Conservation (phyloP, 1,140 invertebrate genomes). For the Dufourea novaeangliae region DNA sequence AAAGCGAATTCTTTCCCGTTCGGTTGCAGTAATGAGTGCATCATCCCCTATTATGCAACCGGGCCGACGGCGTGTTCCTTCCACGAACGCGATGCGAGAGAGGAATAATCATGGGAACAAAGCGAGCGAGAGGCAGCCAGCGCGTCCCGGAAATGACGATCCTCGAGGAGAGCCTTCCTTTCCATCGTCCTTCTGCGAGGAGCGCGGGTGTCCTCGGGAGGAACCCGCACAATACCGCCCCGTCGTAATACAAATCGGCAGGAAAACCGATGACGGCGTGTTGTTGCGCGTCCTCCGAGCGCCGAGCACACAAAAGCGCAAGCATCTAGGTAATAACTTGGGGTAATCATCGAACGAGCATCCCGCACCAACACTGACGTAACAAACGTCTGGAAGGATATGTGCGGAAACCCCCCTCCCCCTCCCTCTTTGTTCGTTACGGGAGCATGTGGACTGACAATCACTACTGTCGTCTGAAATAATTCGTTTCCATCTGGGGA, state of each 20-base stretch:
- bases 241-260: conserved; percentile 52
- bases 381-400: conserved; percentile 34
- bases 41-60: conserved; percentile 54
- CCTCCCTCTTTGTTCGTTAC: conserved; percentile 37
- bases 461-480: conserved; percentile 36
- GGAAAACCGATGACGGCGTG: conserved; percentile 58
- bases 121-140: conserved; percentile 42
- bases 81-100: conserved; percentile 60
- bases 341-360: conserved; percentile 76
- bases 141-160: conserved; percentile 63
- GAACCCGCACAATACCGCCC: conserved; percentile 41
- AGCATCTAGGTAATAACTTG: conserved; percentile 75
- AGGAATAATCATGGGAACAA: conserved; percentile 63
- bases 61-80: conserved; percentile 36
- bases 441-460: conserved; percentile 18
- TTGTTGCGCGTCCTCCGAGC: conserved; percentile 43
- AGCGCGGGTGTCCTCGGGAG: conserved; percentile 28
- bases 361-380: conserved; percentile 19
- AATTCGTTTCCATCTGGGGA: conserved; percentile 37
- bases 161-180: conserved; percentile 53
- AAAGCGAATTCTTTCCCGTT: conserved; percentile 30
- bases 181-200: conserved; percentile 31
- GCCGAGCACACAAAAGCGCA: conserved; percentile 70
- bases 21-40: conserved; percentile 49
- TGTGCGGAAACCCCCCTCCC: neutral